Base-by-base conservation (phyloP, 2,797 vertebrate genomes). In the Sebastes kiyomatsui region DNA sequence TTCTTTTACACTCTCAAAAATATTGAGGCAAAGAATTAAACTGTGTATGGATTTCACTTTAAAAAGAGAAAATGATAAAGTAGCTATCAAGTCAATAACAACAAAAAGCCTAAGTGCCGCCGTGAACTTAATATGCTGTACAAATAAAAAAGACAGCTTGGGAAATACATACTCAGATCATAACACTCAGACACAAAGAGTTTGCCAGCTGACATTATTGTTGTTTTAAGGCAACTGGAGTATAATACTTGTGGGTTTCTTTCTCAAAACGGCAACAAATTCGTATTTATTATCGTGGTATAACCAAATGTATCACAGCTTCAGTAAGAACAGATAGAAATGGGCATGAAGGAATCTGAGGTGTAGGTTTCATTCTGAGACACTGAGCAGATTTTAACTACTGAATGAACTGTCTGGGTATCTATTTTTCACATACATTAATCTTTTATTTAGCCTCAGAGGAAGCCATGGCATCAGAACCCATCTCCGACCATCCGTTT, bases 381-480 rank as follows among this genome's bases (percentile, higher is more conserved):
- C 3, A 6, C 7, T 9, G 30, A 71, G 55, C 14, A 5, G 22
- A 79, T 73, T 78, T 77, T 54, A 55, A 68, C 61, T 6, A 28
- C 42, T 59, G 18, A 59, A 70, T 65, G 3, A 71, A 30, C 28
- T 56, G 1, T 52, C 6, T 59, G 42, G 42, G 56, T 75, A 59
- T 72, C 23, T 68, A 30, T 74, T 62, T 85, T 77, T 64, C 49
- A 73, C 32, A n/a, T 25, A 16, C 23, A 80, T 80, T 2, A 5
- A 72, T 73, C 78, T 86, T 84, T 77, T 56, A 82, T 88, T 84
- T 28, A 67, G 75, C 35, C 35, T 75, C 75, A 28, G 67, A 81
- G 52, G 77, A 81, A 75, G 46, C 67, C 22, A 18, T 58, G 1
- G 33, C 60, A 81, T 77, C 65, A 62, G 18, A 86, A 32, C 22